A percentile compares a stretch with the other conserved stretches of the same genome.
These are phyloP conservation scores for Trachythela sp. DNA, from an alignment of 64 coral and sea anemone species.

Conservation along the genomic window DNA sequence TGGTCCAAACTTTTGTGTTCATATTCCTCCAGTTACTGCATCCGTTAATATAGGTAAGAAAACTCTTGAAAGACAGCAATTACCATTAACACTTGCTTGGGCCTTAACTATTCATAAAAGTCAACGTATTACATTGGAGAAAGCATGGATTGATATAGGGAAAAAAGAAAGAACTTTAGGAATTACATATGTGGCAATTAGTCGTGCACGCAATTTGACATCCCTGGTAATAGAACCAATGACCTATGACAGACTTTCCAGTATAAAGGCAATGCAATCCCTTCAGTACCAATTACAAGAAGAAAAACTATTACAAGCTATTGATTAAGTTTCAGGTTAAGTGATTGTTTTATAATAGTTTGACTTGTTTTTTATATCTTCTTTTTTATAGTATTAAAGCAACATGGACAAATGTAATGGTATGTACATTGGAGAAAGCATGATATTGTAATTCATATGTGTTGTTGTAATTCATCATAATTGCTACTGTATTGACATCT, in stretches of 20 bases:
- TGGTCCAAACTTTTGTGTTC: conserved; percentile 14
- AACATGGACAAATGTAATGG: conserved; percentile 2
- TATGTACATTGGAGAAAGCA: not conserved
- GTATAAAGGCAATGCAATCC: not conserved
- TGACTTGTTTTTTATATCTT: too few species aligned
- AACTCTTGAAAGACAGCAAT: not conserved
- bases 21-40: not conserved
- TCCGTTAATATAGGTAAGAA: not conserved
- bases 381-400: not conserved
- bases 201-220: conserved; percentile 2
- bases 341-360: conserved; percentile 9
- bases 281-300: not conserved
- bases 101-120: conserved; percentile 1
- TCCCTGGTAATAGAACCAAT: not conserved
- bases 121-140: too few species aligned
- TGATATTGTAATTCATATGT: not conserved
- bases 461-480: not conserved
- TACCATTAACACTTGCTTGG: too few species aligned
- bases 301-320: not conserved
- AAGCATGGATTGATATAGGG: too few species aligned
- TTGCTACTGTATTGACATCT: not conserved
- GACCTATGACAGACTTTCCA: not conserved
- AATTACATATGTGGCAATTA: not conserved
- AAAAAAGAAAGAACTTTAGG: conserved; percentile 11
- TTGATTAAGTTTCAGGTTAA: conserved; percentile 11